Evolutionary conservation across 1,140 invertebrate genomes (phyloP), one percentile per base, ranked within the genome.

Genomic region (Eumaeus atala): DNA sequence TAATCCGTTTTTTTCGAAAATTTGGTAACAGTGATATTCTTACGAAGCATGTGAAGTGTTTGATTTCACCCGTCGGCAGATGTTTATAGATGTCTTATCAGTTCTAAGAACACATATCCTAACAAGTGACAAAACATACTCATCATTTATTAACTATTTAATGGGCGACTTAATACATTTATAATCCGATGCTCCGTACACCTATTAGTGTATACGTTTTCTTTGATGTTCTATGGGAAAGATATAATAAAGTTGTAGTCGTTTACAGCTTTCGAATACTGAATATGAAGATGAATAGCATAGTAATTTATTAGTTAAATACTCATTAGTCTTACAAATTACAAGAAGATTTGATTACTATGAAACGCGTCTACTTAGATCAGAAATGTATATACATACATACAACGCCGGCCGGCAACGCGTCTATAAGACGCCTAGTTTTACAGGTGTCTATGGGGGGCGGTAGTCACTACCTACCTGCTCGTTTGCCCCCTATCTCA

Each of bases 41-140:
- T 14, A 11, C 7, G n/a, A 40, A 52, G 18, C 28, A n/a, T 42
- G 28, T 40, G n/a, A 52, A 42, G 51, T 52, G 51, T 52, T 52
- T 52, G 47, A 56, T 56, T 49, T 40, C 54, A 56, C 36, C 36
- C 28, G 48, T 52, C 51, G 14, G 51, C 9, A 18, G 36, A 72
- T 69, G 61, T 66, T 66, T 68, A 78, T 78, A n/a, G n/a, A 76
- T 78, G 72, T 76, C 70, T 70, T 59, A 67, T 65, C 67, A 66
- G 55, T 78, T 76, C 75, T 55, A 28, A 68, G 73, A 76, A 78
- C 61, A 64, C 60, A 71, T 64, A 64, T 68, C 70, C 62, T 52
- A 67, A 55, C 56, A 56, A 65, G 51, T 59, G 65, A 70, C 70
- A 64, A 48, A 55, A 65, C 59, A 42, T 58, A 62, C 68, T 64